Evolutionary conservation across 1,140 invertebrate genomes (phyloP), one percentile per base, ranked within the genome.

Genomic region (Neodiprion virginianus): DNA sequence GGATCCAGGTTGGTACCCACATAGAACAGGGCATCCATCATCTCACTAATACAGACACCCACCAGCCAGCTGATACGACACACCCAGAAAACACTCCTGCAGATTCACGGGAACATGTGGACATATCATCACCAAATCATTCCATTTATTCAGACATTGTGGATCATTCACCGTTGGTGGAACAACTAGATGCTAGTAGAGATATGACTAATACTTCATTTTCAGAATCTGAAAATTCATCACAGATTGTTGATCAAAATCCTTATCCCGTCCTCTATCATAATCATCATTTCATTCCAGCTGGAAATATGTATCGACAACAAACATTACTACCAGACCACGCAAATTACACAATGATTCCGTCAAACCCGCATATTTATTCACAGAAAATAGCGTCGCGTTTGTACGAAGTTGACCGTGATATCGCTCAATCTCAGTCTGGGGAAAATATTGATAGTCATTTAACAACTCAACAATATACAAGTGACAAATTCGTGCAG

Each of bases 1-100:
- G 88, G 79, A 88, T 88, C 84, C 88, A 89, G 88, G 88, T 89
- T 88, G 88, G 88, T 89, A 88, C 74, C 83, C 79, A 82, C 74
- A 79, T 88, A 85, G 85, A 87, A 74, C 86, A 83, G 81, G 85
- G 82, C 77, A 79, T 80, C 81, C 81, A 78, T 83, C 84, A 81
- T 83, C 85, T 88, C 87, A 88, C 85, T 79, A 82, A 87, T 84
- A 83, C 85, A 85, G 86, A 89, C 81, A 86, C 83, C 78, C 83
- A 85, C 77, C 85, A 87, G 82, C 85, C 84, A 80, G 88, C 88
- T 74, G 88, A 89, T 85, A 88, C 88, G 80, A 89, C 88, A 83
- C 87, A 87, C 79, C 85, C 85, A 72, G 87, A 88, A 85, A 86
- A 88, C 84, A 85, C 83, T 81, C 79, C 80, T 77, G 81, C 81